These are phyloP conservation scores for Falco berigora DNA, from an alignment of 2,797 vertebrate genomes.

Conservation along the genomic window DNA sequence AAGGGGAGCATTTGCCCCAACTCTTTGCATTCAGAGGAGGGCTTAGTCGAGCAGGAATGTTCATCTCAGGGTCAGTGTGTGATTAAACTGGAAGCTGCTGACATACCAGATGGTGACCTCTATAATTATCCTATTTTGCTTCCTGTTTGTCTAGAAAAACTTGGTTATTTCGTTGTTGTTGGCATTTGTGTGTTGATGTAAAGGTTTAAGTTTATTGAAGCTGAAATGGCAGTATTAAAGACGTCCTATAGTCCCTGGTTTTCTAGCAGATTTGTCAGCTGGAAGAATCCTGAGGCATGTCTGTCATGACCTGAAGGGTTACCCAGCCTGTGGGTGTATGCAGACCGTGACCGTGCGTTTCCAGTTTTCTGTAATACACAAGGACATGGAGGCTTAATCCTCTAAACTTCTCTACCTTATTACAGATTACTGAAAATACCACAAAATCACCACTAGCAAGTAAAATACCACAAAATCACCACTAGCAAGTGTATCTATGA, in stretches of 20 bases:
- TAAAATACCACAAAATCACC: background rate
- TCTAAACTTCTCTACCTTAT: background rate
- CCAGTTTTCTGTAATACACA: background rate
- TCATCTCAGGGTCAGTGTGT: conserved; percentile 36
- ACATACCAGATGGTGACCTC: conserved; percentile 54
- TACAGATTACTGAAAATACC: background rate
- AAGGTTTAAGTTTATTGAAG: background rate
- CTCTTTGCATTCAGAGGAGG: background rate
- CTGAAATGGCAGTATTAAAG: background rate
- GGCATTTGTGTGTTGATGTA: background rate
- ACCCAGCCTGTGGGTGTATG: fast-evolving
- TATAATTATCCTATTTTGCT: conserved; percentile 56
- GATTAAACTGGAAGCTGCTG: conserved; percentile 61
- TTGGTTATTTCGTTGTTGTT: background rate
- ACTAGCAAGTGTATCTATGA: background rate
- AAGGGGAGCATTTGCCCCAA: background rate
- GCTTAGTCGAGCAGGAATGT: conserved; percentile 14
- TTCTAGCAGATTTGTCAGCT: background rate
- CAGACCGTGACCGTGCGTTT: background rate
- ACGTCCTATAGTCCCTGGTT: background rate
- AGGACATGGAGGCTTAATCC: background rate
- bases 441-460: background rate
- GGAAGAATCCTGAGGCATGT: background rate
- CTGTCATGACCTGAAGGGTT: background rate
- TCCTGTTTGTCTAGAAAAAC: conserved; percentile 27